Conservation (phyloP, 2,888 invertebrate species). For the Ceratothoa steindachneri region DNA sequence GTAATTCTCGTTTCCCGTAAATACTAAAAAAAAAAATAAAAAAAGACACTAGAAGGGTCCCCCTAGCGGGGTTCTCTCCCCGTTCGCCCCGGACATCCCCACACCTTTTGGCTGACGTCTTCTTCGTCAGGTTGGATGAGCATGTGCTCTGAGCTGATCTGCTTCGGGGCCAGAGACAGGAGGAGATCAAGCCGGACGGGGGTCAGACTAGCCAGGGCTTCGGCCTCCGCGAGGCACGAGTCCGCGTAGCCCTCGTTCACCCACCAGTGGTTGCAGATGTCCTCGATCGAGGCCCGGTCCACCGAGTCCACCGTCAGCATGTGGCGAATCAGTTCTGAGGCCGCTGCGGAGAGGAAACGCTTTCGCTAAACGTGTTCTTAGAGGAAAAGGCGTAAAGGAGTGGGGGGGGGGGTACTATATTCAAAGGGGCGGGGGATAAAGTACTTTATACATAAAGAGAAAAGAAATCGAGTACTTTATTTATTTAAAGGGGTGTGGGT, state of each 20-base stretch:
- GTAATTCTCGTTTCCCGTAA: too few species aligned
- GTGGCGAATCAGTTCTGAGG: conserved; percentile 86
- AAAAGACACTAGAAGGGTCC: too few species aligned
- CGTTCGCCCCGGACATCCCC: too few species aligned
- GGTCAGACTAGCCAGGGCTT: conserved; percentile 82
- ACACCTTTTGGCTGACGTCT: conserved; percentile 33
- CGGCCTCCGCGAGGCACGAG: conserved; percentile 77
- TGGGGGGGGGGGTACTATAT: too few species aligned
- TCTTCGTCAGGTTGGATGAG: conserved; percentile 47
- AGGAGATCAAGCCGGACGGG: conserved; percentile 82
- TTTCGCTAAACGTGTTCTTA: too few species aligned
- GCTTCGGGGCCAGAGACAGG: conserved; percentile 65
- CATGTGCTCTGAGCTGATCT: conserved; percentile 47
- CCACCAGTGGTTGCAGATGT: conserved; percentile 96
- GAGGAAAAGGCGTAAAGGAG: too few species aligned
- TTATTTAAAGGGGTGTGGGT: too few species aligned
- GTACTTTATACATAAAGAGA: too few species aligned
- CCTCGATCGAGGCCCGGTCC: conserved; percentile 83
- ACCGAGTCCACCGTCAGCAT: conserved; percentile 90
- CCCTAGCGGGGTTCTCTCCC: too few species aligned
- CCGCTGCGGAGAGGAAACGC: conserved; percentile 62
- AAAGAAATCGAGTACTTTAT: too few species aligned
- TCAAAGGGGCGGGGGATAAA: too few species aligned
- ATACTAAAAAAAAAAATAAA: too few species aligned
- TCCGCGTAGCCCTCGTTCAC: conserved; percentile 80